phyloP scores from a whole-genome alignment of 2,888 invertebrate genomes.

The Meghimatium bilineatum region DNA sequence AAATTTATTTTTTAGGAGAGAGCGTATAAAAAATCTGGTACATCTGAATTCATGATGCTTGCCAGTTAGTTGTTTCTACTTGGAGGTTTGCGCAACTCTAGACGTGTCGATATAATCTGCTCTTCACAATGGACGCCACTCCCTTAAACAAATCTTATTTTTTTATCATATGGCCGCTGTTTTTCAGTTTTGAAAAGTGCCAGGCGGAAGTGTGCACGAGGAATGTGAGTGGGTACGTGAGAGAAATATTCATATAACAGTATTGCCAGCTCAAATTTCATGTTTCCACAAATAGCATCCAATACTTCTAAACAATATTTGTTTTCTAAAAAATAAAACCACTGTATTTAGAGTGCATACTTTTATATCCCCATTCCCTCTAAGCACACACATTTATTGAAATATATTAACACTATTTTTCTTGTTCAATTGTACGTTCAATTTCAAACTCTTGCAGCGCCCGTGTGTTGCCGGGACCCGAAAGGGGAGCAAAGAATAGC shows the following conservation, averaged over 20 bases:
- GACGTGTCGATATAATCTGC: background rate
- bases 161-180: background rate
- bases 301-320: no score
- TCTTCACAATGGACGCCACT: background rate
- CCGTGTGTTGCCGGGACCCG: no score
- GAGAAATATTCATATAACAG: background rate
- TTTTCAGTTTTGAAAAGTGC: background rate
- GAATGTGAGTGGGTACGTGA: background rate
- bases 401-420: no score
- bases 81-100: conserved; percentile 5
- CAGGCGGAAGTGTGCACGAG: background rate
- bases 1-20: background rate
- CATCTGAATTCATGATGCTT: background rate
- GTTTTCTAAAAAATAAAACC: no score
- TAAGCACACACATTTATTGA: no score
- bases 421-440: no score
- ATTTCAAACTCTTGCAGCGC: no score
- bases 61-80: conserved; percentile 13
- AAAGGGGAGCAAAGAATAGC: no score
- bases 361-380: no score
- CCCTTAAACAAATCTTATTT: conserved; percentile 22
- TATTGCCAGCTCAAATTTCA: no score
- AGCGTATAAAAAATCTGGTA: background rate
- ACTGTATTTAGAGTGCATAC: no score
- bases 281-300: no score